Evolutionary conservation across 2,888 invertebrate species (phyloP).

Genomic region (Bellardia bayeri): DNA sequence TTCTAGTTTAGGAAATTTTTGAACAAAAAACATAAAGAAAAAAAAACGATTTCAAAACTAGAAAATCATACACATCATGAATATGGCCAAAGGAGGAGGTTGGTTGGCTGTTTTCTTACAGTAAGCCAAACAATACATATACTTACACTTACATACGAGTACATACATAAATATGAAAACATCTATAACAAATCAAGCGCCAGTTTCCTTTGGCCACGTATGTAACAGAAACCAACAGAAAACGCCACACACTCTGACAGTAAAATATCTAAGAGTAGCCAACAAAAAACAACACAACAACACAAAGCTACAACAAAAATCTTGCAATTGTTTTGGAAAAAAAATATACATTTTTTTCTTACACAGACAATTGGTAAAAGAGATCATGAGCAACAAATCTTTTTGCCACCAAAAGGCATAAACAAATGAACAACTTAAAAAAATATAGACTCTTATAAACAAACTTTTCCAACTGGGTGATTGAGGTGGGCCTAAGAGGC

Average conservation of each 20-base stretch:
- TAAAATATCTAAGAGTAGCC: slow-evolving; percentile 21
- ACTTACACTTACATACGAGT: not conserved
- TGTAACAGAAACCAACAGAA: slow-evolving; percentile 42
- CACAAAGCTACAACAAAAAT: slow-evolving; percentile 37
- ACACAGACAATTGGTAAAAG: slow-evolving; percentile 58
- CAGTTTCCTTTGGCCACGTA: slow-evolving; percentile 63
- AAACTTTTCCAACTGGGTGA: slow-evolving; percentile 65
- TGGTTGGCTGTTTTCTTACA: slow-evolving; percentile 42
- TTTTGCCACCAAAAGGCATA: slow-evolving; percentile 73
- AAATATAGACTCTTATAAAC: slow-evolving; percentile 28
- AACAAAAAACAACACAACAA: slow-evolving; percentile 38
- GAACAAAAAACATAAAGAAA: not conserved
- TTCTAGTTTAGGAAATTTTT: slow-evolving; percentile 11
- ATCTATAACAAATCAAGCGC: slow-evolving; percentile 71
- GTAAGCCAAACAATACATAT: slow-evolving; percentile 42
- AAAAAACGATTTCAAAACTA: slow-evolving; percentile 34
- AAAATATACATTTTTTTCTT: not conserved
- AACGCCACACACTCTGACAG: slow-evolving; percentile 48
- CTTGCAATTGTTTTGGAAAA: slow-evolving; percentile 44
- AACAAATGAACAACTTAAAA: slow-evolving; percentile 19
- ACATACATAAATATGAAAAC: slow-evolving; percentile 6
- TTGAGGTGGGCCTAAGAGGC: slow-evolving; percentile 76
- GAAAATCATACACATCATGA: slow-evolving; percentile 68
- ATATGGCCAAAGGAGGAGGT: slow-evolving; percentile 71
- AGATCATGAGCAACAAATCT: slow-evolving; percentile 71